Evolutionary conservation across 1,140 invertebrate genomes (phyloP), one percentile per base, ranked within the genome.

Genomic region (Teleopsis dalmanni): DNA sequence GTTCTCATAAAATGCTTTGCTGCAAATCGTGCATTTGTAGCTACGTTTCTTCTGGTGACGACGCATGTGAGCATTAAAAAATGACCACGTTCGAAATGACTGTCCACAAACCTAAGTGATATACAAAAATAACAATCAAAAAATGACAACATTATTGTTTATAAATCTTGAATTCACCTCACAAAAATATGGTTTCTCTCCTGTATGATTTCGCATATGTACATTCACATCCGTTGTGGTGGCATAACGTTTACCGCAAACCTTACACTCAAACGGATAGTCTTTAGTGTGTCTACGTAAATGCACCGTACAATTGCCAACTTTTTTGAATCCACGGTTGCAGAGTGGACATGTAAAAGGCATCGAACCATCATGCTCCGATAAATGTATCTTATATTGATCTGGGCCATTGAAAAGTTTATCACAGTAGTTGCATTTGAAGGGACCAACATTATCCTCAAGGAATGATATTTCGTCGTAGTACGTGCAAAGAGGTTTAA

Each of bases 311-410:
- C 48, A 55, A 43, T 57, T 58, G 31, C 38, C 34, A 19, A 47
- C 38, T 19, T 48, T 48, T n/a, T 50, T 27, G 27, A 61, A 61
- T 14, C 58, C 58, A 3, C 49, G 49, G 3, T 44, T 27, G 21
- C 59, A 61, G 0, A 51, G 48, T 14, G 51, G 52, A 40, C 59
- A 61, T 13, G 46, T 37, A 13, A 60, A 61, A 1, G 59, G 59
- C 19, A 41, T 8, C 3, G 48, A 54, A 14, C 47, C 52, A 3
- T 61, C 52, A 16, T 61, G 59, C 21, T 40, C 21, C 11, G 59
- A 43, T 21, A 46, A 33, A 34, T 61, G 59, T 2, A 60, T 34
- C 47, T 52, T 56, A 22, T 41, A 55, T 14, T 41, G 22, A 31
- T 58, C 50, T 35, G 54, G 49, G 3, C 52, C 52, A 33, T 22